These are phyloP conservation scores for Dreissena polymorpha DNA, from an alignment of 1,140 invertebrate genomes.

Conservation along the genomic window DNA sequence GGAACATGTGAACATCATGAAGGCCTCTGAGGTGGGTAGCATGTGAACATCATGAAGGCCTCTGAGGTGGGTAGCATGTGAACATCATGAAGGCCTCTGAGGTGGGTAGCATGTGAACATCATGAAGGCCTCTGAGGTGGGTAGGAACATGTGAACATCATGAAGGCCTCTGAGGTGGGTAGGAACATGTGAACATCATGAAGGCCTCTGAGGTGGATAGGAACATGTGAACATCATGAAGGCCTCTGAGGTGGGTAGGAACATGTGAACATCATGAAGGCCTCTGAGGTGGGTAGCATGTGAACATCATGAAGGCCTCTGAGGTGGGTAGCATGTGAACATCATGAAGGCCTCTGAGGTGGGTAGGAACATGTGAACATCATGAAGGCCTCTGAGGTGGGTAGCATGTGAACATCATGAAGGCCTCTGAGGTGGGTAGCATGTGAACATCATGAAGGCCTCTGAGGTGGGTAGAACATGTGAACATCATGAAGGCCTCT, in stretches of 20 bases:
- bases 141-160: too few relatives aligned
- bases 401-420: conserved; percentile 89
- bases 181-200: conserved; percentile 86
- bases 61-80: not conserved
- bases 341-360: conserved; percentile 83
- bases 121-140: too few relatives aligned
- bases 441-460: conserved; percentile 86
- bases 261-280: conserved; percentile 87
- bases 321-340: conserved; percentile 95
- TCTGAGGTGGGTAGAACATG: too few relatives aligned
- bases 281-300: conserved; percentile 95
- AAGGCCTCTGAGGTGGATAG: conserved; percentile 85
- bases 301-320: conserved; percentile 85
- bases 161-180: not conserved
- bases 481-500: conserved; percentile 85
- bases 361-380: conserved; percentile 93
- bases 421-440: conserved; percentile 92
- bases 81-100: too few relatives aligned
- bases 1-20: too few relatives aligned
- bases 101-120: not conserved
- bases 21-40: not conserved
- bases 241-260: conserved; percentile 91
- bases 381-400: conserved; percentile 88
- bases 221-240: conserved; percentile 90
- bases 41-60: too few relatives aligned